These are phyloP conservation scores for Caenorhabditis sulstoni DNA, from an alignment of 2,888 invertebrate species.

Conservation along the genomic window DNA sequence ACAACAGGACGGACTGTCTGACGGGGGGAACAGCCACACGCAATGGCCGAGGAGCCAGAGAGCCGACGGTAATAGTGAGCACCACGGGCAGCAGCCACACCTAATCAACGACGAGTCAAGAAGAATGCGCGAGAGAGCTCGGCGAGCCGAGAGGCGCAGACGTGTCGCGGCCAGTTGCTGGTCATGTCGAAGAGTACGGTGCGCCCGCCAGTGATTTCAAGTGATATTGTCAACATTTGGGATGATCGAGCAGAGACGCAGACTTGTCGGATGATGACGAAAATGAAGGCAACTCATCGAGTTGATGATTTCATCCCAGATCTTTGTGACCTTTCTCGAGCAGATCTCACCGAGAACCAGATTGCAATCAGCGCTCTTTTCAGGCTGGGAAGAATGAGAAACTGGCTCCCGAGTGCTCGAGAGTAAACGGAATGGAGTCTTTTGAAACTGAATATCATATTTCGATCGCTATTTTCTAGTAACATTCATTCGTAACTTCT, in stretches of 20 bases:
- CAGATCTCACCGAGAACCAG: background rate
- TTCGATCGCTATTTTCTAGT: too few relatives aligned
- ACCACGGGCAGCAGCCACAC: conserved; percentile 40
- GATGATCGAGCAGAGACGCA: conserved; percentile 40
- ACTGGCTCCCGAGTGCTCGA: too few relatives aligned
- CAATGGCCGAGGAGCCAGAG: too few relatives aligned
- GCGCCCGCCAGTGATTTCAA: conserved; percentile 48
- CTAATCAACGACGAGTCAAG: conserved; percentile 53
- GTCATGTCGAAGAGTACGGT: conserved; percentile 57
- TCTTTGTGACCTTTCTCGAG: background rate
- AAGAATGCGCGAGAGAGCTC: conserved; percentile 25
- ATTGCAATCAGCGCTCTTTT: too few relatives aligned
- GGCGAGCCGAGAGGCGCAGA: conserved; percentile 18
- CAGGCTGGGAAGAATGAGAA: too few relatives aligned
- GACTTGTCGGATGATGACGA: conserved; percentile 9
- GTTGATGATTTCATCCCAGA: conserved; percentile 7
- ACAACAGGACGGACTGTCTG: too few relatives aligned
- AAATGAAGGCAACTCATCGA: background rate
- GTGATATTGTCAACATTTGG: conserved; percentile 57
- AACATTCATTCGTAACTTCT: too few relatives aligned
- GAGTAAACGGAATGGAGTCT: too few relatives aligned
- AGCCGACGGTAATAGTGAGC: conserved; percentile 46
- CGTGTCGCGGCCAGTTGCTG: conserved; percentile 58
- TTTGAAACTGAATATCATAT: too few relatives aligned
- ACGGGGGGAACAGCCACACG: too few relatives aligned